Conservation (phyloP, 2,888 invertebrate species). For the Acleris laterana region DNA sequence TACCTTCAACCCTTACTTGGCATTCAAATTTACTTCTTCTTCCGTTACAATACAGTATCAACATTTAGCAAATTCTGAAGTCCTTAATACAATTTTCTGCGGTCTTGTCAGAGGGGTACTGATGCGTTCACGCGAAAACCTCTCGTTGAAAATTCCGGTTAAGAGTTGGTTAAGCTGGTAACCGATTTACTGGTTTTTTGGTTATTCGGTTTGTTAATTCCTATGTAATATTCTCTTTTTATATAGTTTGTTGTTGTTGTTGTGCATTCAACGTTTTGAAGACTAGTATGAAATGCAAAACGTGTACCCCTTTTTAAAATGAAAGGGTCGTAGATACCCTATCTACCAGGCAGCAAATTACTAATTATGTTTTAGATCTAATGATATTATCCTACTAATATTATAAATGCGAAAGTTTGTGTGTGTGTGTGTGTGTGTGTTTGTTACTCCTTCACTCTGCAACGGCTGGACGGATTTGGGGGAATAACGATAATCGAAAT, state of each 20-base stretch:
- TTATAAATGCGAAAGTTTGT: too few relatives aligned
- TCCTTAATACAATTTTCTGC: slow-evolving; percentile 70
- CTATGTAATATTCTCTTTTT: not conserved
- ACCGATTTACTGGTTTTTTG: slow-evolving; percentile 35
- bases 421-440: too few relatives aligned
- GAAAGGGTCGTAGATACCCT: too few relatives aligned
- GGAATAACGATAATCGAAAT: too few relatives aligned
- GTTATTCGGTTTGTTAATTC: slow-evolving; percentile 6
- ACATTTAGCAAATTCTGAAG: slow-evolving; percentile 43
- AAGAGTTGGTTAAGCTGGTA: slow-evolving; percentile 39
- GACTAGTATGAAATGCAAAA: too few relatives aligned
- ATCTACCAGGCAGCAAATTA: too few relatives aligned
- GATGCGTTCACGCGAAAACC: slow-evolving; percentile 65
- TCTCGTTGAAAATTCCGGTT: slow-evolving; percentile 47
- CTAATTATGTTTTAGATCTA: too few relatives aligned
- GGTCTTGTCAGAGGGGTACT: slow-evolving; percentile 59
- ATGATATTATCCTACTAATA: too few relatives aligned
- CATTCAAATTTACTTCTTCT: not conserved
- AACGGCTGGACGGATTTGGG: too few relatives aligned
- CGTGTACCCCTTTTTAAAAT: too few relatives aligned
- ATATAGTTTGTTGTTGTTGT: not conserved
- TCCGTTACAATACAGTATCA: not conserved
- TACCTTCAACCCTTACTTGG: not conserved
- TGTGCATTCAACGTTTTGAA: not conserved
- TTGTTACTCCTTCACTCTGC: too few relatives aligned